These are phyloP conservation scores for Mimas tiliae DNA, from an alignment of 2,888 invertebrate genomes.

Conservation along the genomic window DNA sequence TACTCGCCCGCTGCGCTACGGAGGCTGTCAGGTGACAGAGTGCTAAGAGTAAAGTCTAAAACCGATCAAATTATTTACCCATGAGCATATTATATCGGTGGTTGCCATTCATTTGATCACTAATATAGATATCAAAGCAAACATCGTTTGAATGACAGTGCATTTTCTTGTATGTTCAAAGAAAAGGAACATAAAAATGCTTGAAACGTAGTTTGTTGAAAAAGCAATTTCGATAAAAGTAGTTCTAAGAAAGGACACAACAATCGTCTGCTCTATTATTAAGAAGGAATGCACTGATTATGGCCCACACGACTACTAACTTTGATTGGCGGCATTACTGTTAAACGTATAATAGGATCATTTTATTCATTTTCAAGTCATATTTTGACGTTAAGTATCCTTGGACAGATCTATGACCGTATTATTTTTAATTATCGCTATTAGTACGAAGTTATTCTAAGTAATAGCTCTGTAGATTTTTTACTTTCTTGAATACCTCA, in stretches of 20 bases:
- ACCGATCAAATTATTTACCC: background rate
- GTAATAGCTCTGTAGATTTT: background rate
- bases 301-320: conserved; percentile 12
- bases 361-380: conserved; percentile 18
- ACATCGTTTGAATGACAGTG: background rate
- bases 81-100: background rate
- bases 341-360: conserved; percentile 23
- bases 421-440: conserved; percentile 19
- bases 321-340: conserved; percentile 28
- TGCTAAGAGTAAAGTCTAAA: background rate
- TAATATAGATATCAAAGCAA: background rate
- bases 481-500: background rate
- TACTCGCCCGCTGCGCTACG: no score
- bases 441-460: background rate
- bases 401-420: background rate
- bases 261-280: conserved; percentile 19
- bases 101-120: background rate
- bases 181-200: background rate
- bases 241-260: conserved; percentile 27
- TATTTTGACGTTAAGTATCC: conserved; percentile 17
- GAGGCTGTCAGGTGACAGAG: no score
- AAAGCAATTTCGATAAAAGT: conserved; percentile 29
- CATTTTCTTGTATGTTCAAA: background rate
- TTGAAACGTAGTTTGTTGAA: conserved; percentile 22
- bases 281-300: conserved; percentile 28